Conservation (phyloP, 2,797 vertebrate species). For the Hoplostethus mediterraneus region DNA sequence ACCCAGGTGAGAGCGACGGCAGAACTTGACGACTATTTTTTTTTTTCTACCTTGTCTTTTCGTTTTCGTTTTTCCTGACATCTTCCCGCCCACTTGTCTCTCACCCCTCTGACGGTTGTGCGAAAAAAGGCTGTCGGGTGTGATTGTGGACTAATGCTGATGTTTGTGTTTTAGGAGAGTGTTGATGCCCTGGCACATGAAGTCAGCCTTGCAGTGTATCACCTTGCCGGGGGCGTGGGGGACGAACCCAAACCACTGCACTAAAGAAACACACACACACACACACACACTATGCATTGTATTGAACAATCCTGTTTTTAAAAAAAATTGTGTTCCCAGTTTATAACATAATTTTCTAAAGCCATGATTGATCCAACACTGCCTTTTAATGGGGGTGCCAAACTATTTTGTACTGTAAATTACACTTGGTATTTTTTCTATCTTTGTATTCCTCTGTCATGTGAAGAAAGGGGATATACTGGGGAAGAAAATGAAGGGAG, state of each 20-base stretch:
- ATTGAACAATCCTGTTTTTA: conserved; percentile 3
- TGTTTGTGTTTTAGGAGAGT: conserved; percentile 84
- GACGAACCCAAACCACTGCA: conserved; percentile 85
- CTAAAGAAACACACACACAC: conserved; percentile 33
- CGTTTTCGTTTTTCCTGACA: not conserved
- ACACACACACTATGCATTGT: conserved; percentile 12
- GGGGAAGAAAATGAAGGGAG: conserved; percentile 1
- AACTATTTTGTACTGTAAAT: conserved; percentile 27
- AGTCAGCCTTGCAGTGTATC: conserved; percentile 91
- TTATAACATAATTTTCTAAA: not conserved
- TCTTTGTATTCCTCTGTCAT: conserved; percentile 13
- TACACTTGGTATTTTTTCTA: conserved; percentile 22
- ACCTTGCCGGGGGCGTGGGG: conserved; percentile 90
- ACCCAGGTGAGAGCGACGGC: conserved; percentile 87
- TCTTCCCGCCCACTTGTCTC: not conserved
- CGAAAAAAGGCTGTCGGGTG: not conserved
- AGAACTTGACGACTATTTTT: no score
- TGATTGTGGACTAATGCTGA: conserved; percentile 14
- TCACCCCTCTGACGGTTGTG: not conserved
- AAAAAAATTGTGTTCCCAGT: not conserved
- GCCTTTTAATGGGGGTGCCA: conserved; percentile 1
- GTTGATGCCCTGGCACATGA: conserved; percentile 90
- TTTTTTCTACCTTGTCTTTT: not conserved
- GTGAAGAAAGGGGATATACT: conserved; percentile 14
- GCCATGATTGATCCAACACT: not conserved